Evolutionary conservation across 2,797 vertebrate genomes (phyloP).

Genomic region (Acestrorhynchus altus): DNA sequence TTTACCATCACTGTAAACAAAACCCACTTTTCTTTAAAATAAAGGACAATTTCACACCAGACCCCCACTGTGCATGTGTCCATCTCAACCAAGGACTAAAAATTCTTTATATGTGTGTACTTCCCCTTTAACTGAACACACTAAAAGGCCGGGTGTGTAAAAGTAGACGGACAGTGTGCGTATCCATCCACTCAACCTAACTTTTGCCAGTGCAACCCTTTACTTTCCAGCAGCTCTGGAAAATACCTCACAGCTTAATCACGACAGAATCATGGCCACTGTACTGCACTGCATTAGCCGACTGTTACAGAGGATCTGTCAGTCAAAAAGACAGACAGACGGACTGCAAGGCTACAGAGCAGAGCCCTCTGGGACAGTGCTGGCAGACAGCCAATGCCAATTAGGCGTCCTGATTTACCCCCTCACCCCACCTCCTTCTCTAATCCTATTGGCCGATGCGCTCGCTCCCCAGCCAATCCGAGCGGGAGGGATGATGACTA

Average conservation of each 20-base stretch:
- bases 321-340: slow-evolving; percentile 32
- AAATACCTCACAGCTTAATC: not conserved
- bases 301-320: not conserved
- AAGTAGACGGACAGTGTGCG: too few species aligned
- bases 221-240: not conserved
- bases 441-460: slow-evolving; percentile 35
- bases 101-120: too few species aligned
- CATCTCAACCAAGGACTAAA: too few species aligned
- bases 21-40: too few species aligned
- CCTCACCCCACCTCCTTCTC: slow-evolving; percentile 11
- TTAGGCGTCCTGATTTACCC: slow-evolving; percentile 48
- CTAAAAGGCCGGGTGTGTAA: too few species aligned
- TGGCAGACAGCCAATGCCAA: slow-evolving; percentile 48
- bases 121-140: too few species aligned
- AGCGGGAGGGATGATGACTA: slow-evolving; percentile 1
- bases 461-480: slow-evolving; percentile 46
- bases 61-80: too few species aligned
- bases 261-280: not conserved
- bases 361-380: slow-evolving; percentile 5
- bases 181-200: too few species aligned
- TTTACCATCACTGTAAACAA: too few species aligned
- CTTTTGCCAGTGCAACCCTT: too few species aligned
- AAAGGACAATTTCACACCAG: too few species aligned
- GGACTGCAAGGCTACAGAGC: slow-evolving; percentile 44
- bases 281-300: not conserved